A percentile compares a stretch with the other conserved stretches of the same genome.
Evolutionary conservation across 92 coral and sea anemone species (phyloP).

Genomic region (Porites divaricata): DNA sequence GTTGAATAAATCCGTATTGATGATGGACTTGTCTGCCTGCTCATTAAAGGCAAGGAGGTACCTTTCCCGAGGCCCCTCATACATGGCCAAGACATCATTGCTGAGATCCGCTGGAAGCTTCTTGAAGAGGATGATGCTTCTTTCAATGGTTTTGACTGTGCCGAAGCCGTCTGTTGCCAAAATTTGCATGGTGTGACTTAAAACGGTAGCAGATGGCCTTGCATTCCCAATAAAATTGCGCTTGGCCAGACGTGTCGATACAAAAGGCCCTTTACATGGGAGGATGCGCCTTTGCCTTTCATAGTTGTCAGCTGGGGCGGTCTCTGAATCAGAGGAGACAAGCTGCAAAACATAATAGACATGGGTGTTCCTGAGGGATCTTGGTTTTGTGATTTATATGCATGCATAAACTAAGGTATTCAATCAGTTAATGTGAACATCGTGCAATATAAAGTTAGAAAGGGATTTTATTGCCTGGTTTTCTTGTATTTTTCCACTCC

Average conservation of each 20-base stretch:
- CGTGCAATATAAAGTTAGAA: too few relatives aligned
- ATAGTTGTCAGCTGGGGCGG: slow-evolving; percentile 5
- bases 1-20: not conserved
- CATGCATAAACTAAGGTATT: too few relatives aligned
- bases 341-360: not conserved
- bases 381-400: too few relatives aligned
- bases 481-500: too few relatives aligned
- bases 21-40: slow-evolving; percentile 4
- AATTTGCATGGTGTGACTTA: not conserved
- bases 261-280: not conserved
- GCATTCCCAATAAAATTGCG: not conserved
- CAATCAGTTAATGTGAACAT: too few relatives aligned
- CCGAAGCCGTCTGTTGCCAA: slow-evolving; percentile 6
- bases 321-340: not conserved
- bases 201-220: not conserved
- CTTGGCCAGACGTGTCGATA: not conserved
- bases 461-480: too few relatives aligned
- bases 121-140: not conserved
- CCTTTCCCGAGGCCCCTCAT: not conserved
- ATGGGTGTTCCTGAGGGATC: too few relatives aligned
- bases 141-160: not conserved
- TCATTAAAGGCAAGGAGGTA: slow-evolving; percentile 4
- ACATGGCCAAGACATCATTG: not conserved
- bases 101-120: slow-evolving; percentile 2
- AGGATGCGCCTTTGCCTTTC: not conserved